phyloP scores from a whole-genome alignment of 2,888 invertebrate species.

The Taphrorychus bicolor region DNA sequence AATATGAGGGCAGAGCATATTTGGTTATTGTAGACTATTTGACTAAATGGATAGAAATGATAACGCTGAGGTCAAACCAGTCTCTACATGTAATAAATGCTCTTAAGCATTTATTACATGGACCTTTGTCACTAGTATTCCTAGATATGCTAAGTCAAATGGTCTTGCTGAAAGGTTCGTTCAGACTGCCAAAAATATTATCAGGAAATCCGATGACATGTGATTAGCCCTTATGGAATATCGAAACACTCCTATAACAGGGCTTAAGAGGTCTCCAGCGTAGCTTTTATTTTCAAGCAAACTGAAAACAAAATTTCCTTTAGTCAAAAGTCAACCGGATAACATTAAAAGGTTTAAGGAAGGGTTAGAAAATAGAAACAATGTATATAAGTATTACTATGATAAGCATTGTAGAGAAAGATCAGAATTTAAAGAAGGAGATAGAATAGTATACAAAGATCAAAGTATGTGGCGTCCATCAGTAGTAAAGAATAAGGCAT shows the following conservation, averaged over 20 bases:
- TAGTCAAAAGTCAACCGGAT: not conserved
- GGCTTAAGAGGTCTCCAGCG: slow-evolving; percentile 34
- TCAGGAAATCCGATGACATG: slow-evolving; percentile 33
- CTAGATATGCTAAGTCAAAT: no score
- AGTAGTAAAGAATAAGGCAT: no score
- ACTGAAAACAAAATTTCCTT: slow-evolving; percentile 10
- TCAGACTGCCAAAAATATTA: slow-evolving; percentile 9
- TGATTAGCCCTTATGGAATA: slow-evolving; percentile 36
- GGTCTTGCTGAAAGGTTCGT: slow-evolving; percentile 2
- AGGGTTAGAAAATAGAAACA: no score
- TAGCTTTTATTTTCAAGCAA: slow-evolving; percentile 38
- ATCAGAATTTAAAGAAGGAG: slow-evolving; percentile 1
- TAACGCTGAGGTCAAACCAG: no score
- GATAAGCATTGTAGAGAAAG: not conserved
- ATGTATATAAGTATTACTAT: not conserved
- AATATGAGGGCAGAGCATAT: not conserved
- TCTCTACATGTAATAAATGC: no score
- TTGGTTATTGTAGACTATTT: not conserved
- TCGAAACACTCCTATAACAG: slow-evolving; percentile 37
- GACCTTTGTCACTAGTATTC: no score
- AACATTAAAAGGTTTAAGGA: not conserved
- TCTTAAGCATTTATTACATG: not conserved
- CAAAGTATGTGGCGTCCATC: no score
- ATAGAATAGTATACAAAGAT: no score
- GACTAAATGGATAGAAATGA: not conserved